Evolutionary conservation across 2,797 vertebrate genomes (phyloP).

Genomic region (Varecia variegata): DNA sequence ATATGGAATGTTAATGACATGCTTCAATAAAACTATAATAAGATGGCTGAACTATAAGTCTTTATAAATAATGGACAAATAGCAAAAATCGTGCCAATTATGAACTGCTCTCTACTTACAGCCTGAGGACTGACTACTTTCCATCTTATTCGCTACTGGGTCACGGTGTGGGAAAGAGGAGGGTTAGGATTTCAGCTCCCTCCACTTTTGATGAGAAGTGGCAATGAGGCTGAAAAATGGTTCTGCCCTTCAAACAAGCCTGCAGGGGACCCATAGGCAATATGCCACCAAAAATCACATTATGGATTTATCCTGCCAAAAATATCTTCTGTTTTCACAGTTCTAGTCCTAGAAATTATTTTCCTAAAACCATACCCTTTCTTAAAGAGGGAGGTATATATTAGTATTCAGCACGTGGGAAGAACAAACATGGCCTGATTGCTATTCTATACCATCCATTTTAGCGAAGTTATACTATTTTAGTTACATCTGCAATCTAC

Average conservation of each 20-base stretch:
- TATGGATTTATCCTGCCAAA: conserved; percentile 40
- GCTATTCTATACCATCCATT: conserved; percentile 56
- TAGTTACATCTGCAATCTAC: conserved; percentile 62
- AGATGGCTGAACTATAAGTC: background rate
- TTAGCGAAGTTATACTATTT: conserved; percentile 56
- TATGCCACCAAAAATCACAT: conserved; percentile 9
- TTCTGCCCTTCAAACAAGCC: background rate
- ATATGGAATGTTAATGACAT: background rate
- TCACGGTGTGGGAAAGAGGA: background rate
- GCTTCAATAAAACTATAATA: background rate
- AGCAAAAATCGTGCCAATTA: background rate
- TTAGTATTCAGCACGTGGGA: conserved; percentile 52
- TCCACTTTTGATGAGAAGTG: background rate
- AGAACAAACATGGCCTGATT: conserved; percentile 41
- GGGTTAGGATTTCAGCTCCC: background rate
- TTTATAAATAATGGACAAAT: background rate
- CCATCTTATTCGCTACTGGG: background rate
- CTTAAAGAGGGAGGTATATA: background rate
- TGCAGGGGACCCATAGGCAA: background rate
- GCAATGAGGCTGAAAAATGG: background rate
- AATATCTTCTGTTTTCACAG: conserved; percentile 42
- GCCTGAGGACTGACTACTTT: background rate
- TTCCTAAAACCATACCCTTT: background rate
- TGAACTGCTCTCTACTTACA: background rate
- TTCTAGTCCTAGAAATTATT: conserved; percentile 48